Evolutionary conservation across 2,797 vertebrate genomes (phyloP), one percentile per base, ranked within the genome.

Genomic region (Danio tinwini): DNA sequence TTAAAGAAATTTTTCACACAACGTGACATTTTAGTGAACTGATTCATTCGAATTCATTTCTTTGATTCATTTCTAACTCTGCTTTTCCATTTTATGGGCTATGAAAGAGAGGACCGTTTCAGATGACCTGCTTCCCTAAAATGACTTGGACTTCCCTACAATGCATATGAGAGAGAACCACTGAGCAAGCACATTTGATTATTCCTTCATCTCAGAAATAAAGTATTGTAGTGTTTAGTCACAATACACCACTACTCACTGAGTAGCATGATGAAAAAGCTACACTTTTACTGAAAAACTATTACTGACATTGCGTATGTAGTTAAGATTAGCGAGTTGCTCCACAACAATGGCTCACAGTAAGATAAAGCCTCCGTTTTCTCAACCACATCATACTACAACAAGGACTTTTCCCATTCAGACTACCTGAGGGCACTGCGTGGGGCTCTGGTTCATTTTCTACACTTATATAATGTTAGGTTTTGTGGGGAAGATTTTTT

Each of bases 401-500:
- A n/a, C 19, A 47, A 2, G 9, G 39, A 39, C 16, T 37, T 47
- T 65, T 53, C 29, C 5, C 39, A 63, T 19, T 37, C 47, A 39
- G 45, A 50, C 42, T 63, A 52, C 59, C 29, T 39, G 16, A 5
- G 9, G 49, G 1, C 49, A 69, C 12, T 49, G 21, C 11, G n/a
- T 65, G 70, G 50, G 50, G 62, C 70, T 59, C 42, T 42, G 42
- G 49, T 81, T 68, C 45, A 62, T 62, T 81, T 67, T 74, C 14
- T 42, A 50, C 56, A 63, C 56, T 61, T 21, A 37, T 62, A 6
- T 74, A 17, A 74, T 12, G 13, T 64, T 53, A 56, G 39, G 73
- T 69, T 82, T 67, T 69, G 39, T 78, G 70, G 39, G 56, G 58
- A 45, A 62, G 62, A 76, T 49, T 70, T 68, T 76, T 50, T 58